Percentiles rank a stretch among this genome's conserved stretches.
These are phyloP conservation scores for Lithophane socia DNA, from an alignment of 2,888 invertebrate species.

Conservation along the genomic window DNA sequence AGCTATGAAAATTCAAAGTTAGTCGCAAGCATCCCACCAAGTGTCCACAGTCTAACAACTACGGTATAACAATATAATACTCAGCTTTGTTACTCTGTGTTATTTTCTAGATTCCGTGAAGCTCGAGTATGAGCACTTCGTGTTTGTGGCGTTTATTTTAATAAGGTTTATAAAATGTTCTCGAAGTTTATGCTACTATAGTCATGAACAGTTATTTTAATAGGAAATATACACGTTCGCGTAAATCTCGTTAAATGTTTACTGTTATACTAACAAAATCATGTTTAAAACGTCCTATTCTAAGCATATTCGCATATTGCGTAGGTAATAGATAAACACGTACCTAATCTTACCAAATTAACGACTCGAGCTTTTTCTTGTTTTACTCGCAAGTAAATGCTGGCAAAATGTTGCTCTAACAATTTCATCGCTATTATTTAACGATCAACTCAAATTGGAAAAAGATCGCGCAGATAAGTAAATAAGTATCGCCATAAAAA, in stretches of 20 bases:
- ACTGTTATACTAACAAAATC: neutral
- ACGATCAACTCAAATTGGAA: conserved; percentile 32
- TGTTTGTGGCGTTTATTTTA: conserved; percentile 23
- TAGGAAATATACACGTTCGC: neutral
- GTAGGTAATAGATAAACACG: neutral
- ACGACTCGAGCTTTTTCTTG: neutral
- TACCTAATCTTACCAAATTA: neutral
- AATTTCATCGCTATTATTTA: conserved; percentile 22
- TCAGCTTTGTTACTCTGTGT: conserved; percentile 19
- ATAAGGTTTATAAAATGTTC: neutral
- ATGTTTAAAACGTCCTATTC: neutral
- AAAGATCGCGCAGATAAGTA: conserved; percentile 38
- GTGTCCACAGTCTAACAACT: conserved; percentile 19
- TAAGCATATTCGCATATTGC: neutral
- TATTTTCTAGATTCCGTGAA: conserved; percentile 19
- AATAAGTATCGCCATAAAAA: conserved; percentile 39
- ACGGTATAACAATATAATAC: conserved; percentile 11
- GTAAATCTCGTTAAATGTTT: neutral
- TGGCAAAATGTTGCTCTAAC: neutral
- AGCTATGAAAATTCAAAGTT: conserved; percentile 28
- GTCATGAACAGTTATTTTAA: conserved; percentile 11
- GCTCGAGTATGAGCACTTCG: conserved; percentile 5
- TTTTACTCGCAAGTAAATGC: neutral
- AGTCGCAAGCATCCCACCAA: conserved; percentile 10
- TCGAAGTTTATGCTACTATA: neutral